Conservation (phyloP, 1,140 invertebrate genomes). For the Thereuonema tuberculata region DNA sequence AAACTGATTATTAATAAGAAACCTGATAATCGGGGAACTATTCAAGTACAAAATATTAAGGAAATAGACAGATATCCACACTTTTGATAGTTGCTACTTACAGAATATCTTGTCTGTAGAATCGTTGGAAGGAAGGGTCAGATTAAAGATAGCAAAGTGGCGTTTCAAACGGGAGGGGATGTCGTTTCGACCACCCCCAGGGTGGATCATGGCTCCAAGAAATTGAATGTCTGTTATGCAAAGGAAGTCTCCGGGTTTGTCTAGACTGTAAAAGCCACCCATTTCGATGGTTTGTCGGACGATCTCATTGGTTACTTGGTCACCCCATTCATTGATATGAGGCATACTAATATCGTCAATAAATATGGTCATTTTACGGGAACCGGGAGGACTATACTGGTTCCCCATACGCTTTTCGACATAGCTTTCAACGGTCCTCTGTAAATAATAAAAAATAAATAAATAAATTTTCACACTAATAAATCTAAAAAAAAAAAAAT, state of each 20-base stretch:
- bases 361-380: conserved; percentile 86
- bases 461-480: no score
- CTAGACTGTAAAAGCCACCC: conserved; percentile 90
- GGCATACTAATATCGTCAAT: conserved; percentile 95
- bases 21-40: no score
- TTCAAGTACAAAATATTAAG: no score
- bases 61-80: no score
- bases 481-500: no score
- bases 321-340: conserved; percentile 90
- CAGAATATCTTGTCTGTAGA: conserved; percentile 82
- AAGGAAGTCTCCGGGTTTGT: conserved; percentile 93
- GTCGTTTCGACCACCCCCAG: conserved; percentile 88
- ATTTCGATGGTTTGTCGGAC: conserved; percentile 92
- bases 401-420: conserved; percentile 89
- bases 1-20: no score
- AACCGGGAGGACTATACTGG: conserved; percentile 82
- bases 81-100: no score
- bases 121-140: conserved; percentile 67
- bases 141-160: conserved; percentile 92
- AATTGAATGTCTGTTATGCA: conserved; percentile 84
- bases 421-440: conserved; percentile 92
- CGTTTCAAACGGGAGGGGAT: conserved; percentile 86
- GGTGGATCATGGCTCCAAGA: conserved; percentile 86
- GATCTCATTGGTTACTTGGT: conserved; percentile 91
- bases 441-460: conserved; percentile 19